phyloP scores from a whole-genome alignment of 1,140 invertebrate species.

The Sarcophaga peregrina region DNA sequence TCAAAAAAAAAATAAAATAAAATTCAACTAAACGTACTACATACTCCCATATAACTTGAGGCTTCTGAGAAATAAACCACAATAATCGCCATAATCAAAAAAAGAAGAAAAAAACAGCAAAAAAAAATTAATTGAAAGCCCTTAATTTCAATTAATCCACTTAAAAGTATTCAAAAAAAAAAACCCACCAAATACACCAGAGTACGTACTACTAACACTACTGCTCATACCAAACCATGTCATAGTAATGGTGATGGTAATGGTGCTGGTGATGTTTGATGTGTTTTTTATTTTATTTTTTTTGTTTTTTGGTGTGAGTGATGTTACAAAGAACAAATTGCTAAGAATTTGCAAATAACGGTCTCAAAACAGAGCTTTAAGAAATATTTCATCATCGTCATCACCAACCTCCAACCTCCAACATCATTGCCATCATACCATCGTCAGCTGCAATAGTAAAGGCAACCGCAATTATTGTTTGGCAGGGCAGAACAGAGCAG shows the following conservation, averaged over 20 bases:
- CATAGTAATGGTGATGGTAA: neutral
- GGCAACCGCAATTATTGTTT: neutral
- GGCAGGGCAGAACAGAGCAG: neutral
- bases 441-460: no score
- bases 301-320: no score
- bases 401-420: neutral
- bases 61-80: slow-evolving; percentile 27
- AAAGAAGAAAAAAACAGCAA: neutral
- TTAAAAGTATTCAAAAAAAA: neutral
- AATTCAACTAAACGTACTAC: neutral
- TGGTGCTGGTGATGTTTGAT: no score
- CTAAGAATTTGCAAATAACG: slow-evolving; percentile 36
- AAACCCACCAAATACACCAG: neutral
- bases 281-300: no score
- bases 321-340: neutral
- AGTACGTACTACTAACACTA: neutral
- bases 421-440: no score
- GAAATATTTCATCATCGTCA: slow-evolving; percentile 40
- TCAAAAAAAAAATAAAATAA: no score
- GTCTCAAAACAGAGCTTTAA: slow-evolving; percentile 12
- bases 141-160: slow-evolving; percentile 39
- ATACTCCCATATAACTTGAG: neutral
- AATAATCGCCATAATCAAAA: neutral
- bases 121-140: slow-evolving; percentile 32
- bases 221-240: neutral